A percentile compares a stretch with the other conserved stretches of the same genome.
phyloP scores from a whole-genome alignment of 2,113 vertebrate species.

The Lepus americanus region DNA sequence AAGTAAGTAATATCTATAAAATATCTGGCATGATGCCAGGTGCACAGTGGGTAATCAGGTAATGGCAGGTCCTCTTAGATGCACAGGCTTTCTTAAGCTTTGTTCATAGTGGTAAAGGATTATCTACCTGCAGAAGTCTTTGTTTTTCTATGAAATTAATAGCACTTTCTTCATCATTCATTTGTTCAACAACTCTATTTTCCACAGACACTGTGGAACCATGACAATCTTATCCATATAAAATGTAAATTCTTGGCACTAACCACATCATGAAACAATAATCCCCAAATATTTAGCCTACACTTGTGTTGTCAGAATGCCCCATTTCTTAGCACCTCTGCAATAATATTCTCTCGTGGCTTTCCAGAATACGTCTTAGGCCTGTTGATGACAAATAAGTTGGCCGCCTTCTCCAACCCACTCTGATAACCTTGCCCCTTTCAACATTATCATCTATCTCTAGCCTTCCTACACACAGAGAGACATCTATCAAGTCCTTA shows the following conservation, averaged over 20 bases:
- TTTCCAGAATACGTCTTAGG: background rate
- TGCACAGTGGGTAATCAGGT: background rate
- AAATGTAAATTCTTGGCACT: background rate
- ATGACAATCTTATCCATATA: background rate
- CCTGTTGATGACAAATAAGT: background rate
- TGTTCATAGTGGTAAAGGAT: background rate
- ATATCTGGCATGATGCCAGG: background rate
- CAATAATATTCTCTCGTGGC: background rate
- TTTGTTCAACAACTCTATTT: conserved; percentile 14
- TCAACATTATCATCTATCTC: background rate
- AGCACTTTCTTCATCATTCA: background rate
- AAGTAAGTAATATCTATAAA: background rate
- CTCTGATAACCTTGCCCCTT: background rate
- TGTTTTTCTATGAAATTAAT: background rate
- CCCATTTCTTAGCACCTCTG: background rate
- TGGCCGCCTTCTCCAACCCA: background rate
- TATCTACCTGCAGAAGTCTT: background rate
- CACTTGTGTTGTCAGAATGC: background rate
- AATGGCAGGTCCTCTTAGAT: background rate
- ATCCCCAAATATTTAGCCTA: background rate
- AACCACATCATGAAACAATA: background rate
- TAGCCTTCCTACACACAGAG: background rate
- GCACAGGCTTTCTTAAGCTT: background rate
- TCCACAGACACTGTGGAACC: background rate
- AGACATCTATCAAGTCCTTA: background rate